Percentiles rank a stretch among this genome's conserved stretches.
phyloP scores from a whole-genome alignment of 2,113 vertebrate species.

The Nothocercus julius region DNA sequence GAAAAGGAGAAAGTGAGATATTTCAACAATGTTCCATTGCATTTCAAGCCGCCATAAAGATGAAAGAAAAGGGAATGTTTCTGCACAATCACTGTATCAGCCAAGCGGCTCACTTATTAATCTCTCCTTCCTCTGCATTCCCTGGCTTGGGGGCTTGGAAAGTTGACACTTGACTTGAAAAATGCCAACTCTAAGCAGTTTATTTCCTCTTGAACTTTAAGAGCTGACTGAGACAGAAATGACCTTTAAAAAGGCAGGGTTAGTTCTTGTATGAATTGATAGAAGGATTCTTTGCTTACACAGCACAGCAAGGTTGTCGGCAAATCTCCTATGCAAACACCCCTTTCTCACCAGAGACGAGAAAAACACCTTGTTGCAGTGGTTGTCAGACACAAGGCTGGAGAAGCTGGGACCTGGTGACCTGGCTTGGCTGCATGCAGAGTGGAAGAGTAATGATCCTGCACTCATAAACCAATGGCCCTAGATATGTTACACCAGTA shows the following conservation, averaged over 20 bases:
- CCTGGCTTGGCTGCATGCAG: neutral
- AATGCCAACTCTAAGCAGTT: constrained; percentile 80
- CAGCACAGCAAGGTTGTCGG: constrained; percentile 36
- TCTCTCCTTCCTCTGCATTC: constrained; percentile 45
- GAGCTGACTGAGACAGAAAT: constrained; percentile 75
- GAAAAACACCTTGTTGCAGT: neutral
- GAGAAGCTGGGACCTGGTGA: neutral
- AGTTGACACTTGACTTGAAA: constrained; percentile 80
- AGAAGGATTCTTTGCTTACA: constrained; percentile 62
- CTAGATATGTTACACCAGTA: neutral
- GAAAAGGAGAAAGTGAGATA: constrained; percentile 57
- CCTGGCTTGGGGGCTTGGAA: constrained; percentile 52
- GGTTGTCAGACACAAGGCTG: neutral
- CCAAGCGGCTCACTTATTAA: constrained; percentile 62
- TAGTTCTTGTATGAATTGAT: constrained; percentile 63
- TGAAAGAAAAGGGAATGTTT: constrained; percentile 8
- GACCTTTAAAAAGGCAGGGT: constrained; percentile 80
- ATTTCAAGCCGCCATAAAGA: constrained; percentile 9
- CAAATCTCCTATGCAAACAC: constrained; percentile 57
- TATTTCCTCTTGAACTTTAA: constrained; percentile 82
- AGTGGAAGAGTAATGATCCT: neutral
- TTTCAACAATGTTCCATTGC: constrained; percentile 39
- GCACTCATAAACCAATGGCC: neutral
- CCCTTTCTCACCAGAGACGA: constrained; percentile 11
- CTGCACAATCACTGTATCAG: constrained; percentile 61